A percentile compares a stretch with the other conserved stretches of the same genome.
Evolutionary conservation across 2,888 invertebrate species (phyloP).

Genomic region (Hirtodrosophila cameraria): DNA sequence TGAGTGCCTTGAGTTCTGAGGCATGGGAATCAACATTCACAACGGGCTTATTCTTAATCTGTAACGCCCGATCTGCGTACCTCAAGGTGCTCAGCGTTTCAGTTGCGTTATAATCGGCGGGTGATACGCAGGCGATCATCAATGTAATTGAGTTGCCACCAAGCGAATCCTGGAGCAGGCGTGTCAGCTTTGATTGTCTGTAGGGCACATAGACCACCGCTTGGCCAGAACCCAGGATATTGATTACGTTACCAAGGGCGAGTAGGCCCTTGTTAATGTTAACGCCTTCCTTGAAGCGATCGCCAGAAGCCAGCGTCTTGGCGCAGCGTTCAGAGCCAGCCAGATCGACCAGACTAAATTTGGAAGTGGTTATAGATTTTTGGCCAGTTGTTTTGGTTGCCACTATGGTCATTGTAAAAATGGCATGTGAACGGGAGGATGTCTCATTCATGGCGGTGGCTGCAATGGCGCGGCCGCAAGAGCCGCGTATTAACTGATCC

Average conservation of each 20-base stretch:
- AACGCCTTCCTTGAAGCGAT: constrained; percentile 94
- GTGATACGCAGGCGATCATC: constrained; percentile 98
- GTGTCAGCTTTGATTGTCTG: constrained; percentile 95
- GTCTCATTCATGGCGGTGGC: constrained; percentile 96
- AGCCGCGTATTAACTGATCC: constrained; percentile 88
- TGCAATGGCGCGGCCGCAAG: constrained; percentile 91
- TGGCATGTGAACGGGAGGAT: constrained; percentile 95
- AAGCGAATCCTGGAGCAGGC: constrained; percentile 95
- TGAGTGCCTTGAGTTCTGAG: constrained; percentile 90
- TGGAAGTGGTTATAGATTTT: constrained; percentile 90
- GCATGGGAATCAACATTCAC: constrained; percentile 93
- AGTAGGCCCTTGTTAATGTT: constrained; percentile 96
- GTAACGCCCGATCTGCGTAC: constrained; percentile 94
- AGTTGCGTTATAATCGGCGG: constrained; percentile 93
- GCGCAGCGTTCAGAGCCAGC: constrained; percentile 96
- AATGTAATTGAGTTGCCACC: constrained; percentile 97
- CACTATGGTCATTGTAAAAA: constrained; percentile 90
- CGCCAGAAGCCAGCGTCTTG: constrained; percentile 95
- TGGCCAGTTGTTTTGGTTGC: constrained; percentile 87
- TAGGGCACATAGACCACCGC: constrained; percentile 91
- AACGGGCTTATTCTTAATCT: constrained; percentile 95
- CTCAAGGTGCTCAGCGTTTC: constrained; percentile 95
- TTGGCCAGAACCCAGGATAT: constrained; percentile 89
- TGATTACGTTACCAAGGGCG: constrained; percentile 97
- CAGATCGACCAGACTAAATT: constrained; percentile 95